Base-by-base conservation (phyloP, 2,888 invertebrate genomes). In the Autographa gamma region DNA sequence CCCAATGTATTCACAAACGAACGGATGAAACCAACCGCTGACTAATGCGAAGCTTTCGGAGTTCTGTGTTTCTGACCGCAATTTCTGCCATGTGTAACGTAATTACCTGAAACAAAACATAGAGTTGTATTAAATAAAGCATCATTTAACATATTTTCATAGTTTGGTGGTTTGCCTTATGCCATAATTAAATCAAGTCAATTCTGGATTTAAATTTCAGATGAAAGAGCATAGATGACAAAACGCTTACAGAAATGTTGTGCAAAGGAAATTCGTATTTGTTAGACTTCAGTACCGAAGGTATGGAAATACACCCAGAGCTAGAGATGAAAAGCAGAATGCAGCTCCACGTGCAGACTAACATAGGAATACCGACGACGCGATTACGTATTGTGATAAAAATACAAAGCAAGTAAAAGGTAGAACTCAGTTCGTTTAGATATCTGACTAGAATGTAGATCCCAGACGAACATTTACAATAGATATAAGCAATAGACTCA, bases 51-150 rank as follows among this genome's bases (percentile, higher is more conserved):
- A 19, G 32, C 43, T 56, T 61, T 16, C n/a, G 60, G 14, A 11
- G 9, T 25, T 25, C 32, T 13, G 25, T 25, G 25, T 25, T 25
- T 25, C 25, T 25, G 25, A 62, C 65, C 56, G 14, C 18, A 54
- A 54, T 41, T 11, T 18, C 32, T 4, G 18, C 48, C 48, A 34
- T 6, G 13, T 19, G 61, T 6, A 34, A 9, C 5, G 58, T 31
- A 43, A 60, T 71, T 77, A 77, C 77, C 81, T 80, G 72, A 32
- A 80, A 80, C 73, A 76, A 70, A 31, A 69, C 31, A 63, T n/a
- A 48, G n/a, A 48, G n/a, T n/a, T n/a, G n/a, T 48, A 48, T 48
- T 43, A 43, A 43, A 43, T 43, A 43, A 43, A 16, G 16, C 43
- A 4, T 14, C 43, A 16, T 43, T 38, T 4, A 0, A 38, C 2